Percentiles rank a stretch among this genome's conserved stretches.
Conservation (phyloP, 2,113 vertebrate genomes). For the Tauraco erythrolophus region DNA sequence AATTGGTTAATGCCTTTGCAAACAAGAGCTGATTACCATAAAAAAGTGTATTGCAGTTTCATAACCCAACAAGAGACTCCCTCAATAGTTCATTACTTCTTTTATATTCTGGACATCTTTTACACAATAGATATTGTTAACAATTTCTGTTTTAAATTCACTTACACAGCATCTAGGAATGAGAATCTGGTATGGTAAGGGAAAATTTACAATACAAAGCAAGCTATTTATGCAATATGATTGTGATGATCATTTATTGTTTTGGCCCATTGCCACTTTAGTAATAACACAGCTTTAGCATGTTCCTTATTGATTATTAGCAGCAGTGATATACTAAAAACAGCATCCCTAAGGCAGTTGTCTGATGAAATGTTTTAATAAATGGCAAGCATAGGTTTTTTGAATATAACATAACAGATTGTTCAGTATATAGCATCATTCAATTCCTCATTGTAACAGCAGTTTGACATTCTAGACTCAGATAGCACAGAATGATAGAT, state of each 20-base stretch:
- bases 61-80: not conserved
- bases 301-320: not conserved
- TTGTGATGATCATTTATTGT: not conserved
- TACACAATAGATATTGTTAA: not conserved
- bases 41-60: not conserved
- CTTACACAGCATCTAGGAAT: not conserved
- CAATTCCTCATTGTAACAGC: constrained; percentile 26
- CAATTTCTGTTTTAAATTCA: not conserved
- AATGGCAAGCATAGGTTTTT: not conserved
- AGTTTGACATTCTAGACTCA: constrained; percentile 26
- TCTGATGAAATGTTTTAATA: not conserved
- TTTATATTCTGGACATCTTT: not conserved
- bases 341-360: not conserved
- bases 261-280: not conserved
- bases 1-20: not conserved
- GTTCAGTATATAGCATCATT: not conserved
- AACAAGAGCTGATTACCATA: not conserved
- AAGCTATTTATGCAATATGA: not conserved
- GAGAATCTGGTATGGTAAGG: not conserved
- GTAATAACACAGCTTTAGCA: not conserved
- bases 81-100: not conserved
- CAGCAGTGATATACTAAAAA: not conserved
- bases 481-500: not conserved
- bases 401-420: not conserved
- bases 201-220: not conserved